Conservation (phyloP, 2,113 vertebrate species). For the Lanius collurio region DNA sequence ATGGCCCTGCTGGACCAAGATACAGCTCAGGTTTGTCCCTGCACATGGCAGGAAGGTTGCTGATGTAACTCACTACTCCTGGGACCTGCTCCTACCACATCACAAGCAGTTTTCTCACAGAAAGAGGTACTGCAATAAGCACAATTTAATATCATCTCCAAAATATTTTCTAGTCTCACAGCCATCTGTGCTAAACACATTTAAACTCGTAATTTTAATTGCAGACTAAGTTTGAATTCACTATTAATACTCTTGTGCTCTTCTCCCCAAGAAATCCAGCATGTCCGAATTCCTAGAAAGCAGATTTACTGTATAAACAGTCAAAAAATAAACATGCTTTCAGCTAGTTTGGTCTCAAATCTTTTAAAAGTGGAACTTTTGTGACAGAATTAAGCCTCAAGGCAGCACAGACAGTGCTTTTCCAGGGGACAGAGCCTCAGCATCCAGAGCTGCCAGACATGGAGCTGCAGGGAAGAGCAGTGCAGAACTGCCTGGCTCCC, state of each 20-base stretch:
- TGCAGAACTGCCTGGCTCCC: background rate
- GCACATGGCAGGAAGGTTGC: rapidly evolving
- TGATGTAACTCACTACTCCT: background rate
- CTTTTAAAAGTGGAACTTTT: background rate
- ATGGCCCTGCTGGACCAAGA: background rate
- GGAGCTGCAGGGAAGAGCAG: background rate
- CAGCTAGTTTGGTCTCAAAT: background rate
- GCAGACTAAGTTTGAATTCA: background rate
- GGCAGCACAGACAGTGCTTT: background rate
- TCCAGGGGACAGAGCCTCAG: background rate
- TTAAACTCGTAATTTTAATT: background rate
- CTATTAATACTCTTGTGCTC: background rate
- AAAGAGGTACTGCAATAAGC: background rate
- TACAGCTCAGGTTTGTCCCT: background rate
- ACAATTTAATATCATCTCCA: background rate
- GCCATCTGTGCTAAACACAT: background rate
- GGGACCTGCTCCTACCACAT: background rate
- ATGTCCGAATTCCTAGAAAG: background rate
- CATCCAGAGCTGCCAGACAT: background rate
- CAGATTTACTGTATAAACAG: background rate
- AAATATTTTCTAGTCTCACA: background rate
- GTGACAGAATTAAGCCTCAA: background rate
- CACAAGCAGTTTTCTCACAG: background rate
- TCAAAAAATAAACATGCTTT: background rate
- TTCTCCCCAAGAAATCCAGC: background rate